Evolutionary conservation across 1,140 invertebrate genomes (phyloP).

Genomic region (Cotesia glomerata): DNA sequence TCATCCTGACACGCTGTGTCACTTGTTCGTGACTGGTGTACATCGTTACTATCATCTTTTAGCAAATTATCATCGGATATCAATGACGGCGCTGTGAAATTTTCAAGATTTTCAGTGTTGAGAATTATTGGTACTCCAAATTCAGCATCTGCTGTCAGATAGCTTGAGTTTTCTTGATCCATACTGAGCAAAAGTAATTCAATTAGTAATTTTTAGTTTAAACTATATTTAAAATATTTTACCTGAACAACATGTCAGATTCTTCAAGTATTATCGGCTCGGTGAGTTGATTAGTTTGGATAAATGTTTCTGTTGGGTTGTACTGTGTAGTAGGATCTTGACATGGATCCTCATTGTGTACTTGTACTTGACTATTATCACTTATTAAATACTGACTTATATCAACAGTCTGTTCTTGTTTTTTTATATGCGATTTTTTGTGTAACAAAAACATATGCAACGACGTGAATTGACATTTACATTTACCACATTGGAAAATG

Average conservation of each 20-base stretch:
- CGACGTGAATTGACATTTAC: slow-evolving; percentile 70
- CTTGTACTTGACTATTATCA: slow-evolving; percentile 44
- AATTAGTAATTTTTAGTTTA: neutral
- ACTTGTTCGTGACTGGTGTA: slow-evolving; percentile 38
- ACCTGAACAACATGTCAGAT: slow-evolving; percentile 59
- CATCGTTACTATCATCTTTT: slow-evolving; percentile 42
- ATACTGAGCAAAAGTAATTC: slow-evolving; percentile 44
- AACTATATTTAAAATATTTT: slow-evolving; percentile 7
- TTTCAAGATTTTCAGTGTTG: slow-evolving; percentile 48
- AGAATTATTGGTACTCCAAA: slow-evolving; percentile 59
- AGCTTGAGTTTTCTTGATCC: slow-evolving; percentile 55
- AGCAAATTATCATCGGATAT: slow-evolving; percentile 41
- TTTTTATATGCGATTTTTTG: slow-evolving; percentile 64
- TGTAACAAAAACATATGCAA: slow-evolving; percentile 67
- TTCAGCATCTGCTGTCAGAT: slow-evolving; percentile 52
- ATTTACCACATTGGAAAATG: slow-evolving; percentile 74
- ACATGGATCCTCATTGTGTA: slow-evolving; percentile 46
- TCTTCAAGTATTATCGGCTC: slow-evolving; percentile 60
- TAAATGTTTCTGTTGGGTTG: slow-evolving; percentile 51
- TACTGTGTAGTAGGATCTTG: slow-evolving; percentile 46
- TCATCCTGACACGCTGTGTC: slow-evolving; percentile 39
- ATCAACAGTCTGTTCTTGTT: slow-evolving; percentile 53
- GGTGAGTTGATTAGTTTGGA: slow-evolving; percentile 50
- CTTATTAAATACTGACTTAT: slow-evolving; percentile 55
- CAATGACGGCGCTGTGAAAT: slow-evolving; percentile 48